Evolutionary conservation across 1,140 invertebrate species (phyloP), one percentile per base, ranked within the genome.

Genomic region (Pachyrhynchus sulphureomaculatus): DNA sequence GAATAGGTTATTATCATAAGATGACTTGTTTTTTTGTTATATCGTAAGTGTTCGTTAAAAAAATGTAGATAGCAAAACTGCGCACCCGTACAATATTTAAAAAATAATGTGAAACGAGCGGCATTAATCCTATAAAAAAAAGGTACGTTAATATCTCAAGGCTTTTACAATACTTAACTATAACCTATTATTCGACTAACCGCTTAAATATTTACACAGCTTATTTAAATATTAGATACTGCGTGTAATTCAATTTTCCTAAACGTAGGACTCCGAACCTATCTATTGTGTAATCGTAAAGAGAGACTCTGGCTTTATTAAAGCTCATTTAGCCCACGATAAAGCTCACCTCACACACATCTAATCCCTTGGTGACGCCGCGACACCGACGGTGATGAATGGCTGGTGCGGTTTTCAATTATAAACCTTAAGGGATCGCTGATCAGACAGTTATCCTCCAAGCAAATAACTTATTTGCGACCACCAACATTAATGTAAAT

Each of bases 241-340:
- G 6, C 12, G 12, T 29, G 6, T 29, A 29, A 29, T 29, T 29
- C 12, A 29, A 29, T 29, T 39, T 39, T 13, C 36, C 36, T 13
- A 13, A 13, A 9, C 36, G 13, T 13, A 8, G 6, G 1, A 13
- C 36, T 39, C 36, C 1, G n/a, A 13, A 39, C 36, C 36, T 39
- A 13, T 39, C 12, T 39, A 39, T 39, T 39, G 36, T 39, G 36
- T 39, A 39, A 39, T 39, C 36, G 36, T 39, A 39, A 39, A 9
- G 10, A 39, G 36, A 39, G n/a, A 39, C 36, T 18, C 13, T 13
- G 17, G 47, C 47, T 49, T 49, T 49, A 49, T 49, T 49, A 49
- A 49, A 33, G 13, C 24, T 49, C 26, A 34, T 49, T 49, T 49
- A 49, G 47, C 9, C 23, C 21, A 18, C 23, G 18, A 24, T 26